Conservation (phyloP, 2,797 vertebrate genomes). For the Sebastes hubbsi region DNA sequence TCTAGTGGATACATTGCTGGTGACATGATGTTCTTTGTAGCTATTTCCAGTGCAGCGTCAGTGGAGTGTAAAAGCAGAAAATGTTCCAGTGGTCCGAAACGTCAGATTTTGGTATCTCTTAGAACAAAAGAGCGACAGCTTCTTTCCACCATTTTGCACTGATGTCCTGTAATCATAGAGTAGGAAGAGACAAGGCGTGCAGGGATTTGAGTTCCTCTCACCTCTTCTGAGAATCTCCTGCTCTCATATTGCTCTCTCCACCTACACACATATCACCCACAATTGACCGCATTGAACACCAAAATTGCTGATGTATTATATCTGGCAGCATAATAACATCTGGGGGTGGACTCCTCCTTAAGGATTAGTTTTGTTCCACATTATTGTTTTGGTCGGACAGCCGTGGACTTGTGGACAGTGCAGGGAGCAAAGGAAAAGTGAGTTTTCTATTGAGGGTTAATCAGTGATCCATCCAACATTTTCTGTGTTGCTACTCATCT, state of each 20-base stretch:
- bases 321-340: constrained; percentile 20
- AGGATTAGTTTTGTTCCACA: constrained; percentile 39
- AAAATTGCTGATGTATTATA: constrained; percentile 48
- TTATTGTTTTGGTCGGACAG: constrained; percentile 24
- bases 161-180: not conserved
- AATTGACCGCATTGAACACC: constrained; percentile 37
- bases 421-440: not conserved
- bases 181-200: not conserved
- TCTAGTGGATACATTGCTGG: not conserved
- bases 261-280: constrained; percentile 39
- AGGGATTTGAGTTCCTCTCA: constrained; percentile 22
- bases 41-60: constrained; percentile 3
- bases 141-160: not conserved
- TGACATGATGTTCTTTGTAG: not conserved
- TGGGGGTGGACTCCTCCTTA: constrained; percentile 21
- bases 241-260: constrained; percentile 9
- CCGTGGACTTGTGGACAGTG: not conserved
- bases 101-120: not conserved
- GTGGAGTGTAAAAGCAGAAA: constrained; percentile 6
- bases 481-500: not conserved
- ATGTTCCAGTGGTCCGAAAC: constrained; percentile 20
- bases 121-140: not conserved
- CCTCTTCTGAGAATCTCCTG: constrained; percentile 13
- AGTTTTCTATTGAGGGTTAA: not conserved
- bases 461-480: not conserved